These are phyloP conservation scores for Telenomus remus DNA, from an alignment of 1,140 invertebrate species.

Conservation along the genomic window DNA sequence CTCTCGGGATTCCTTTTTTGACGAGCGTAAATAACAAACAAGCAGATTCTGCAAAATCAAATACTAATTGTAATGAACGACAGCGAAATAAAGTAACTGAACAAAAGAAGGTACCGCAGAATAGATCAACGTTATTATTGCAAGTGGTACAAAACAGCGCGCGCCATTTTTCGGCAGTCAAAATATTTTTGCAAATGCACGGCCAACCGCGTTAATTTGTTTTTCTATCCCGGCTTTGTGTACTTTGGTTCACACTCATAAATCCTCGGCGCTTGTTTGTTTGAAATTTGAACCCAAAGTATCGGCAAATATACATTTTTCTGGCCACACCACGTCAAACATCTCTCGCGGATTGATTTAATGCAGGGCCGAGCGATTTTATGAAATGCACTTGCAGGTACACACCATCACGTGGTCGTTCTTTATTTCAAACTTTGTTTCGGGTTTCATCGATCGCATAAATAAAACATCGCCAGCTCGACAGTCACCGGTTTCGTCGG, in stretches of 20 bases:
- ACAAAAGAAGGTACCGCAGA: background rate
- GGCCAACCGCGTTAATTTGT: slow-evolving; percentile 29
- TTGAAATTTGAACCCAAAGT: slow-evolving; percentile 34
- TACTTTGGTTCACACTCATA: slow-evolving; percentile 37
- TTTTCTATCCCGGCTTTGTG: slow-evolving; percentile 20
- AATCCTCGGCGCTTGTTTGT: slow-evolving; percentile 37
- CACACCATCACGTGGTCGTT: slow-evolving; percentile 34
- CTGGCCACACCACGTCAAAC: slow-evolving; percentile 14
- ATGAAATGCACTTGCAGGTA: slow-evolving; percentile 32
- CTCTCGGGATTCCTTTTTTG: background rate
- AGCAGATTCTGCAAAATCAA: too few species aligned
- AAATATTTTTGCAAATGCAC: slow-evolving; percentile 43
- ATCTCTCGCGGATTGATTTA: slow-evolving; percentile 36
- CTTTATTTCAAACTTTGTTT: slow-evolving; percentile 52
- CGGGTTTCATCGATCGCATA: slow-evolving; percentile 44
- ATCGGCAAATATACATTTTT: slow-evolving; percentile 24
- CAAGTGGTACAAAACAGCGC: slow-evolving; percentile 7
- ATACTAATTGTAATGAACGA: too few species aligned
- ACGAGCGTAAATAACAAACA: slow-evolving; percentile 5
- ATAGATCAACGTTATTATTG: slow-evolving; percentile 26
- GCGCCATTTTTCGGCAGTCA: slow-evolving; percentile 26
- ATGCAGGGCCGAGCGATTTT: slow-evolving; percentile 27
- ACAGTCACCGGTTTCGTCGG: slow-evolving; percentile 40
- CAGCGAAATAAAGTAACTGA: too few species aligned
- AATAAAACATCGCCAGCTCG: slow-evolving; percentile 59